Percentiles rank a stretch among this genome's conserved stretches.
Evolutionary conservation across 2,113 vertebrate species (phyloP).

Genomic region (Zingel zingel): DNA sequence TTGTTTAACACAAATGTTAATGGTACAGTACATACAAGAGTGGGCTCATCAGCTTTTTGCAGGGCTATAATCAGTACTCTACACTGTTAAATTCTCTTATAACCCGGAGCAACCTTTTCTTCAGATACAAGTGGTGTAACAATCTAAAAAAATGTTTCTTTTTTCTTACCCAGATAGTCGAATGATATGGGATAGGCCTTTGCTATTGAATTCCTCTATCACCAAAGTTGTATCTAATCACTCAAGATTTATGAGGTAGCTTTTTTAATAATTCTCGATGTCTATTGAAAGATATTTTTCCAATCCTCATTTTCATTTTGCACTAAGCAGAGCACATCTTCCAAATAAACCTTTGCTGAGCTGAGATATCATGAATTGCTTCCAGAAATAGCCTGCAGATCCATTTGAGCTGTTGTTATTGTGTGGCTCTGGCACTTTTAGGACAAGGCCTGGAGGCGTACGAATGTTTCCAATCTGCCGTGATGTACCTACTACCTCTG

Average conservation of each 20-base stretch:
- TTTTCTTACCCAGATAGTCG: neutral
- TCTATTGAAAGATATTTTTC: neutral
- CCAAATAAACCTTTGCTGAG: slow-evolving; percentile 3
- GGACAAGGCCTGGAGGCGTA: slow-evolving; percentile 35
- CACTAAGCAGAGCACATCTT: slow-evolving; percentile 8
- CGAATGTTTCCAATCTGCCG: slow-evolving; percentile 29
- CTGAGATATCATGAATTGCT: slow-evolving; percentile 6
- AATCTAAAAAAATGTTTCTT: too few relatives aligned
- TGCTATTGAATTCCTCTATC: neutral
- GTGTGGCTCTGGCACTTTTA: slow-evolving; percentile 35
- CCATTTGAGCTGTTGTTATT: slow-evolving; percentile 42
- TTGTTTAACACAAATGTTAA: neutral
- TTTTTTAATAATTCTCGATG: neutral
- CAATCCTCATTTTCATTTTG: neutral
- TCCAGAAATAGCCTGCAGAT: slow-evolving; percentile 38
- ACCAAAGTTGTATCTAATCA: neutral
- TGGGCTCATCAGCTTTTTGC: neutral
- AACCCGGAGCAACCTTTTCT: neutral
- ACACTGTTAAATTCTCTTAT: neutral
- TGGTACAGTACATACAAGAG: neutral
- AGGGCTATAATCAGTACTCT: neutral
- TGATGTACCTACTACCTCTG: slow-evolving; percentile 28
- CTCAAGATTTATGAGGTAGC: neutral
- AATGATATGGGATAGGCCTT: neutral
- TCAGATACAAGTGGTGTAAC: neutral